Conservation (phyloP, 2,888 invertebrate species). For the Lissonota sp. region DNA sequence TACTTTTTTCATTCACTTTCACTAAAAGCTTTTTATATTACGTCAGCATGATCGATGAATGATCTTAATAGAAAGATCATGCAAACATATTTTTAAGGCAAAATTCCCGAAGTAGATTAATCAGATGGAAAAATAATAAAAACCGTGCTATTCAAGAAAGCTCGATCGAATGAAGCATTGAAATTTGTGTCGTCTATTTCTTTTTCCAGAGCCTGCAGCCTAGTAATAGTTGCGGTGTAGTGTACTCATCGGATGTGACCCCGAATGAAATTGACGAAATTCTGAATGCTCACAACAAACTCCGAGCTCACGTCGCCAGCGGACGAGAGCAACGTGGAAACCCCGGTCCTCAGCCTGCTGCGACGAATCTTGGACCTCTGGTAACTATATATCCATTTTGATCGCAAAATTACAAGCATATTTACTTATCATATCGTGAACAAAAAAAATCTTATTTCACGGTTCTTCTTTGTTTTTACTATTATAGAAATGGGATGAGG, state of each 20-base stretch:
- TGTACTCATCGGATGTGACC: constrained; percentile 11
- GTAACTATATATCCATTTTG: constrained; percentile 35
- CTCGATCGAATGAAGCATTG: too few relatives aligned
- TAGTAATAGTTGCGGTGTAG: constrained; percentile 11
- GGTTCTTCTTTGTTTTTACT: background rate
- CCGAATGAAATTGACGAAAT: constrained; percentile 49
- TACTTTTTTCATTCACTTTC: too few relatives aligned
- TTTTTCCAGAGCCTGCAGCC: background rate
- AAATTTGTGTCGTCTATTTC: background rate
- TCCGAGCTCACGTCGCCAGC: constrained; percentile 59
- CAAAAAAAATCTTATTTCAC: background rate
- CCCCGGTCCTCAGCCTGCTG: constrained; percentile 70
- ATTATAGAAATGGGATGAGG: constrained; percentile 69
- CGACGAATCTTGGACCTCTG: constrained; percentile 47
- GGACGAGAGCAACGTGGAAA: constrained; percentile 66
- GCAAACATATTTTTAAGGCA: too few relatives aligned
- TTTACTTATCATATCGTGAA: background rate
- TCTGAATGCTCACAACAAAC: constrained; percentile 65
- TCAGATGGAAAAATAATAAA: too few relatives aligned
- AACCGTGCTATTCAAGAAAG: too few relatives aligned
- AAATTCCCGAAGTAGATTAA: too few relatives aligned
- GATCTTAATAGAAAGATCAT: too few relatives aligned
- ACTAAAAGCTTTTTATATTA: too few relatives aligned
- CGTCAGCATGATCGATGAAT: too few relatives aligned
- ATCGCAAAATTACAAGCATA: background rate